These are phyloP conservation scores for Telmatherina bonti DNA, from an alignment of 2,797 vertebrate genomes.

Conservation along the genomic window DNA sequence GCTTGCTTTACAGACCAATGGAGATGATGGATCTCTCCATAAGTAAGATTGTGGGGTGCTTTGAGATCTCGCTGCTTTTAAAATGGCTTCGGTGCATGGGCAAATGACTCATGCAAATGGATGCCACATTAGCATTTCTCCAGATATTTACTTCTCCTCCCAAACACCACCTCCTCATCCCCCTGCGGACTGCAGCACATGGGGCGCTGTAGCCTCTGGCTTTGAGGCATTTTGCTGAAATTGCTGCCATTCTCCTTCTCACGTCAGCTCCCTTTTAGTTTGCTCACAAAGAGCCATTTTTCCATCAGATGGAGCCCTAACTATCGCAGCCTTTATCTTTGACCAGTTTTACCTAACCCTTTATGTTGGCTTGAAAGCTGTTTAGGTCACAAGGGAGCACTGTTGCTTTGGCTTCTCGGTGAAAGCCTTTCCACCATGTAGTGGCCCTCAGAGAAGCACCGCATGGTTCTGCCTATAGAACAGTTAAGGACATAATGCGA, in stretches of 20 bases:
- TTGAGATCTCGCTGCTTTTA: conserved; percentile 55
- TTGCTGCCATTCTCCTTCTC: neutral
- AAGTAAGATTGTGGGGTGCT: conserved; percentile 39
- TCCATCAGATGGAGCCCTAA: conserved; percentile 39
- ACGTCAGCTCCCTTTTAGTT: conserved; percentile 16
- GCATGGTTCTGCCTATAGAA: conserved; percentile 4
- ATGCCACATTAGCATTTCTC: conserved; percentile 69
- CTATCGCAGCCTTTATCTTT: conserved; percentile 29
- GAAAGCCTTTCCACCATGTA: conserved; percentile 1
- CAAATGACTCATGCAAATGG: conserved; percentile 76
- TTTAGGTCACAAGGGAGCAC: conserved; percentile 39
- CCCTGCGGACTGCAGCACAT: neutral
- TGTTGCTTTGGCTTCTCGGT: conserved; percentile 15
- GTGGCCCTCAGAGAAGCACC: neutral
- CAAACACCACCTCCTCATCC: conserved; percentile 26
- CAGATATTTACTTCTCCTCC: conserved; percentile 57
- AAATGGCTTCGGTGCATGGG: conserved; percentile 70
- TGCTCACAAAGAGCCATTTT: conserved; percentile 24
- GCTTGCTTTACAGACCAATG: conserved; percentile 14
- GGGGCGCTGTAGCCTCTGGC: conserved; percentile 1
- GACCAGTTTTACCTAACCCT: conserved; percentile 37
- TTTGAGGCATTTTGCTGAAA: conserved; percentile 12
- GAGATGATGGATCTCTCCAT: conserved; percentile 45
- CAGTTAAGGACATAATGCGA: neutral
- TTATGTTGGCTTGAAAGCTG: conserved; percentile 39